A percentile compares a stretch with the other conserved stretches of the same genome.
phyloP scores from a whole-genome alignment of 2,888 invertebrate species.

The Volucella inanis region DNA sequence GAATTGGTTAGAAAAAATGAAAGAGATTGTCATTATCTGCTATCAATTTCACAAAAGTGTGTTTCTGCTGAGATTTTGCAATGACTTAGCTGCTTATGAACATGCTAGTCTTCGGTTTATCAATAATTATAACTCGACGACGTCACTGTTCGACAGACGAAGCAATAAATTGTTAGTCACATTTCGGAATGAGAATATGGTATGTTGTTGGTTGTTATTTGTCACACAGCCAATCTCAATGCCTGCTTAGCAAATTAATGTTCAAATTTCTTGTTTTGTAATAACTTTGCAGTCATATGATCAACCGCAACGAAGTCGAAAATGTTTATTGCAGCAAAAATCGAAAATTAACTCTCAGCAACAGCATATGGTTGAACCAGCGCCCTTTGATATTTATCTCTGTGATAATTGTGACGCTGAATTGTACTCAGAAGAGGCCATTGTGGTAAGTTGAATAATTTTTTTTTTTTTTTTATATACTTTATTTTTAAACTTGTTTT shows the following conservation, averaged over 20 bases:
- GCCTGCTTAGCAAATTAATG: not conserved
- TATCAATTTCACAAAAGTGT: slow-evolving; percentile 89
- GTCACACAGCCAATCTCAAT: slow-evolving; percentile 1
- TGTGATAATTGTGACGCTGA: slow-evolving; percentile 91
- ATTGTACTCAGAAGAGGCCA: slow-evolving; percentile 85
- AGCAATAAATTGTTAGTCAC: slow-evolving; percentile 88
- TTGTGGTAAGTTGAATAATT: slow-evolving; percentile 82
- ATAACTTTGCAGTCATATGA: slow-evolving; percentile 81
- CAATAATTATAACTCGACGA: slow-evolving; percentile 89
- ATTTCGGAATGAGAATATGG: slow-evolving; percentile 90
- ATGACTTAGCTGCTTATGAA: slow-evolving; percentile 87
- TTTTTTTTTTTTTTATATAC: not conserved
- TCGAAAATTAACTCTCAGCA: slow-evolving; percentile 80
- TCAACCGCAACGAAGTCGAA: slow-evolving; percentile 82
- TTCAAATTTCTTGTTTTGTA: slow-evolving; percentile 11
- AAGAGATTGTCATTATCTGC: slow-evolving; percentile 87
- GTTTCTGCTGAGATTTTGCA: slow-evolving; percentile 88
- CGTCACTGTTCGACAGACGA: slow-evolving; percentile 87
- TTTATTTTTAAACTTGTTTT: not conserved
- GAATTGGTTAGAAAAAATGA: slow-evolving; percentile 86
- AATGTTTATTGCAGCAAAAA: slow-evolving; percentile 83
- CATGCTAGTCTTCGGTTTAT: slow-evolving; percentile 87
- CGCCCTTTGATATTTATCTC: slow-evolving; percentile 87
- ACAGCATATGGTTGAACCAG: slow-evolving; percentile 85
- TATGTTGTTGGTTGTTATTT: slow-evolving; percentile 80